Evolutionary conservation across 2,113 vertebrate species (phyloP).

Genomic region (Taxidea taxus): DNA sequence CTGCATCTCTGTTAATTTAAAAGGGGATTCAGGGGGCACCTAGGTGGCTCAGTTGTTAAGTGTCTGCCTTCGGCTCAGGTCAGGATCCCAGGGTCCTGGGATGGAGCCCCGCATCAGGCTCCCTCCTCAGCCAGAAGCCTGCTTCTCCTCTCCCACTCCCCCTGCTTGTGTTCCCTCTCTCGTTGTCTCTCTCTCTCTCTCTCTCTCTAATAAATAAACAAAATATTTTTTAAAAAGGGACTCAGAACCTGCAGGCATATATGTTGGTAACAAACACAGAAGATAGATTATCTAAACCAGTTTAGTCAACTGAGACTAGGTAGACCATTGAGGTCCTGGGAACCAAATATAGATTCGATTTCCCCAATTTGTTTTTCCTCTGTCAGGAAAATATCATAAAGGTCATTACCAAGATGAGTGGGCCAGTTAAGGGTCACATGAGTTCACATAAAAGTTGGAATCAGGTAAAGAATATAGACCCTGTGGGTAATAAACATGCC

Average conservation of each 20-base stretch:
- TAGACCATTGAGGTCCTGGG: neutral
- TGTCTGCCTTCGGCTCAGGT: too few relatives aligned
- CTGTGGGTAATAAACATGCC: rapidly evolving
- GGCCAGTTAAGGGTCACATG: neutral
- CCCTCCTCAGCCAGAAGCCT: too few relatives aligned
- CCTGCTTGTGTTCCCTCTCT: too few relatives aligned
- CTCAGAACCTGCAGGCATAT: neutral
- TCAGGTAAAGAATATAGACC: neutral
- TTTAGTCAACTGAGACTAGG: neutral
- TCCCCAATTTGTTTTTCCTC: neutral
- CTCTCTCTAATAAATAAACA: too few relatives aligned
- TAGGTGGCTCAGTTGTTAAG: too few relatives aligned
- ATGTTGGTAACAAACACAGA: neutral
- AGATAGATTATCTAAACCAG: neutral
- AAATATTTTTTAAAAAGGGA: neutral
- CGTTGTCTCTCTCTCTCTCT: too few relatives aligned
- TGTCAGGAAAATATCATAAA: neutral
- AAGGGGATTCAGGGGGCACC: neutral
- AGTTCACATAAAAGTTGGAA: neutral
- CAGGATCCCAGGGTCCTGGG: too few relatives aligned
- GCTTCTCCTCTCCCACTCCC: too few relatives aligned
- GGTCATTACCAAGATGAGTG: neutral
- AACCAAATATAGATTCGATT: rapidly evolving
- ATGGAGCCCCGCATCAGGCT: too few relatives aligned
- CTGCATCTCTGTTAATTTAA: neutral